Base-by-base conservation (phyloP, 2,888 invertebrate species). In the Chouioia cunea region DNA sequence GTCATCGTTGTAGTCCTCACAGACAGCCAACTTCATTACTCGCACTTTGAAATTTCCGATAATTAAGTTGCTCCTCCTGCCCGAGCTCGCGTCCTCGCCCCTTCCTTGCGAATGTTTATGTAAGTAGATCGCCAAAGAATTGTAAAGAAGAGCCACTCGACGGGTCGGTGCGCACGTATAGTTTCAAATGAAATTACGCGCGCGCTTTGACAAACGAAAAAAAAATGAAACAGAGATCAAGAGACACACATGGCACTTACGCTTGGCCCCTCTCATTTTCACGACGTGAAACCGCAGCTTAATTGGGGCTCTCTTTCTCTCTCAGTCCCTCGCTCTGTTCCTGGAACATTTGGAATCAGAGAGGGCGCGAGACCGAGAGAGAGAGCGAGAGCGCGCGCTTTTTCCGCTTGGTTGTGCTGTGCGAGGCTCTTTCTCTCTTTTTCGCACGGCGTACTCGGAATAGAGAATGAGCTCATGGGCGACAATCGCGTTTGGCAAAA, bases 281-380 rank as follows among this genome's bases (percentile, higher is more conserved):
- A 70, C 73, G 71, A 70, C 66, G 73, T 54, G 71, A 54, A 69
- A 69, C 70, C 75, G 70, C 73, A 75, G 68, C 70, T 71, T 74
- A 74, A 76, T 76, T 74, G 73, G 70, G 60, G 66, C 70, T 74
- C 70, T 47, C 57, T 60, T 16, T 14, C 43, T 44, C 27, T 27
- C 65, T 44, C 43, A 53, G 47, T 8, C 48, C 48, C 18, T 44
- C 23, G 0, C 52, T 4, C 8, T 16, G 22, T 22, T 18, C 15
- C 36, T n/a, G 36, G 36, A 36, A 22, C 56, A n/a, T n/a, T n/a
- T n/a, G n/a, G n/a, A n/a, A n/a, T n/a, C n/a, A 14, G 18, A 20
- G 54, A 10, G 20, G 18, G 54, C 20, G 18, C 27, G 18, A n/a
- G n/a, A 18, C 10, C n/a, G n/a, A 14, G 18, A 20, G 54, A 10